A percentile compares a stretch with the other conserved stretches of the same genome.
These are phyloP conservation scores for Callospermophilus lateralis DNA, from an alignment of 2,113 vertebrate species.

Conservation along the genomic window DNA sequence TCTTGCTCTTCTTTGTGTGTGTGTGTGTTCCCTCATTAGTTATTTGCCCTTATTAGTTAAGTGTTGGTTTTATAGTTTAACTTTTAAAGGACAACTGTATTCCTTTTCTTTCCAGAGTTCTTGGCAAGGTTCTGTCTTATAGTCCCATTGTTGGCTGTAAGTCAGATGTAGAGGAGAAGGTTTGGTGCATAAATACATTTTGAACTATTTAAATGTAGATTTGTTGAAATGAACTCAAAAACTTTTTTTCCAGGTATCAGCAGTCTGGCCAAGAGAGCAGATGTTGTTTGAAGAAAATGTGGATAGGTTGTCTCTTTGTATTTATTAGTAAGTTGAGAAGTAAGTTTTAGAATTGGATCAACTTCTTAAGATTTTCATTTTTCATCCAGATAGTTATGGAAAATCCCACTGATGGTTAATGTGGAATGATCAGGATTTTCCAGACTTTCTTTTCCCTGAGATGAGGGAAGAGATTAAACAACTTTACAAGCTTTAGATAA, in stretches of 20 bases:
- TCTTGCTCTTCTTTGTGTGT: neutral
- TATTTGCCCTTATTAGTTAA: neutral
- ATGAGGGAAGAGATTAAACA: slow-evolving; percentile 81
- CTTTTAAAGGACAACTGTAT: slow-evolving; percentile 49
- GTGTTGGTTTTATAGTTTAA: slow-evolving; percentile 41
- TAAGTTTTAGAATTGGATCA: slow-evolving; percentile 77
- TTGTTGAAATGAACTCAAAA: slow-evolving; percentile 55
- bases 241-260: slow-evolving; percentile 50
- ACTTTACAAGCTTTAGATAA: slow-evolving; percentile 78
- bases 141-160: slow-evolving; percentile 11
- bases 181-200: slow-evolving; percentile 52
- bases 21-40: neutral
- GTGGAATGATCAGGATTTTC: slow-evolving; percentile 78
- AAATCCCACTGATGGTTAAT: slow-evolving; percentile 78
- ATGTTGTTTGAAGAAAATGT: slow-evolving; percentile 74
- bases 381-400: slow-evolving; percentile 75
- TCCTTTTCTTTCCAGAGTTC: neutral
- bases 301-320: slow-evolving; percentile 65
- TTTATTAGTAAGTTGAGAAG: slow-evolving; percentile 75
- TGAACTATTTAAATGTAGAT: slow-evolving; percentile 53
- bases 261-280: slow-evolving; percentile 57
- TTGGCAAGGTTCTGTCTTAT: slow-evolving; percentile 23
- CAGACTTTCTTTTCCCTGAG: slow-evolving; percentile 68
- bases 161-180: slow-evolving; percentile 52
- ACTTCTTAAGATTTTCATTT: slow-evolving; percentile 78